Percentiles rank a stretch among this genome's conserved stretches.
phyloP scores from a whole-genome alignment of 2,888 invertebrate species.

The Dasypolia templi region DNA sequence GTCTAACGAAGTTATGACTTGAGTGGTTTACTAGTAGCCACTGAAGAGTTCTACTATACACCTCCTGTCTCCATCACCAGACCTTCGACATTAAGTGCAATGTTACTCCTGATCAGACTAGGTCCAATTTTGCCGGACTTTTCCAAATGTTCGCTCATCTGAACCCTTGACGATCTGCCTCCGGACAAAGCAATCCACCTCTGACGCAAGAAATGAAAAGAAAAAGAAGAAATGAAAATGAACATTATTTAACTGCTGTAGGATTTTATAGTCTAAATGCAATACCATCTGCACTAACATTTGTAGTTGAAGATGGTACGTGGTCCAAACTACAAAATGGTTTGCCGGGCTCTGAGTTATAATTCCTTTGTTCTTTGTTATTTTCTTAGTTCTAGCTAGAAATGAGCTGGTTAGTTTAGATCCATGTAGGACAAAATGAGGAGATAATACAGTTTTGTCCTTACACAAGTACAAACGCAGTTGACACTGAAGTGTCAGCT shows the following conservation, averaged over 20 bases:
- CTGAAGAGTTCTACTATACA: too few species aligned
- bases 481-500: background rate
- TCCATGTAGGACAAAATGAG: background rate
- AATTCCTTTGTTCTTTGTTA: background rate
- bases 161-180: background rate
- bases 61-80: too few species aligned
- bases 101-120: too few species aligned
- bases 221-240: background rate
- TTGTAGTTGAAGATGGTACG: conserved; percentile 5
- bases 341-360: background rate
- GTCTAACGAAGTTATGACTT: too few species aligned
- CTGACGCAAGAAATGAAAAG: too few species aligned
- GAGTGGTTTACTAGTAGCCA: too few species aligned
- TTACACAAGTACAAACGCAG: background rate
- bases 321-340: background rate
- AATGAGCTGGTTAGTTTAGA: background rate
- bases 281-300: background rate
- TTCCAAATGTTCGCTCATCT: background rate
- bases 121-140: too few species aligned
- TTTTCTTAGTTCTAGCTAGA: background rate
- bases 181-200: background rate
- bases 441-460: background rate
- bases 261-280: background rate
- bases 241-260: background rate
- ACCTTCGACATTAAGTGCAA: too few species aligned